phyloP scores from a whole-genome alignment of 2,888 invertebrate genomes.

The Troides oblongomaculatus region DNA sequence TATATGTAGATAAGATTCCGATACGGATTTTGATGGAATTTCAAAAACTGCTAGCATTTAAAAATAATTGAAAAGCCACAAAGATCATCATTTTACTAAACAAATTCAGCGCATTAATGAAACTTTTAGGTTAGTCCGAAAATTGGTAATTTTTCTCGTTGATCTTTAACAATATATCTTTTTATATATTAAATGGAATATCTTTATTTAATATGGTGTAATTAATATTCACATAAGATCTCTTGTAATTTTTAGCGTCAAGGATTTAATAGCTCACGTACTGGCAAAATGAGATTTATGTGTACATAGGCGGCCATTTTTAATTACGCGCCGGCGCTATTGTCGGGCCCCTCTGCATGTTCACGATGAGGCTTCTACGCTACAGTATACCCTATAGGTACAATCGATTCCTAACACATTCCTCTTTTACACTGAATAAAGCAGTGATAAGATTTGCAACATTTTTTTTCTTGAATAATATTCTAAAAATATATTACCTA shows the following conservation, averaged over 20 bases:
- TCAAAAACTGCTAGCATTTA: too few relatives aligned
- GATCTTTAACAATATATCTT: neutral
- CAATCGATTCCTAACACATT: constrained; percentile 29
- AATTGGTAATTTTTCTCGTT: too few relatives aligned
- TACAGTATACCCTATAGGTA: constrained; percentile 40
- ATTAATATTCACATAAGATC: neutral
- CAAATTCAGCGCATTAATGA: too few relatives aligned
- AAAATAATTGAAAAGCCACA: neutral
- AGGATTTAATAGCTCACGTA: constrained; percentile 28
- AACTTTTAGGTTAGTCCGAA: too few relatives aligned
- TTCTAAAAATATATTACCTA: too few relatives aligned
- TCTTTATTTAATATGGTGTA: neutral
- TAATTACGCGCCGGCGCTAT: constrained; percentile 66
- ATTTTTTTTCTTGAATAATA: neutral
- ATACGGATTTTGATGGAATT: too few relatives aligned
- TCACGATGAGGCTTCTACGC: constrained; percentile 48
- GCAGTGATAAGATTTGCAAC: neutral
- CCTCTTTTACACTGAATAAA: neutral
- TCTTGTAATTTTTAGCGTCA: constrained; percentile 17
- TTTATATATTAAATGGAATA: neutral
- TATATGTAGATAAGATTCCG: too few relatives aligned
- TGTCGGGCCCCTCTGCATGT: constrained; percentile 53
- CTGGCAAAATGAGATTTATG: constrained; percentile 29
- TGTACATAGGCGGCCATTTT: constrained; percentile 58
- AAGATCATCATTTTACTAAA: too few relatives aligned